Evolutionary conservation across 2,888 invertebrate species (phyloP), one percentile per base, ranked within the genome.

Genomic region (Miltochrista miniata): DNA sequence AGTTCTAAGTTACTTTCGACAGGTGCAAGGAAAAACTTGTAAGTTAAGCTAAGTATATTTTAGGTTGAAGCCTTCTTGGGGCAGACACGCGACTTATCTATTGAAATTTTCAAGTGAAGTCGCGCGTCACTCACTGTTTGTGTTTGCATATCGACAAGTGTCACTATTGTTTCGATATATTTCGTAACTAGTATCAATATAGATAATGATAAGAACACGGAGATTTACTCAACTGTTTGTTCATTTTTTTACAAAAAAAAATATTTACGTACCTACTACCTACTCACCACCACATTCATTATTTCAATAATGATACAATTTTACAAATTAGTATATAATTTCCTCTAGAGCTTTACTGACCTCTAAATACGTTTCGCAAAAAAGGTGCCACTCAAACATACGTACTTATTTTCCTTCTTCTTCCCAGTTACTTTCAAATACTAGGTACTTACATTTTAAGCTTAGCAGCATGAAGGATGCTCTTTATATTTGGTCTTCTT

Each of bases 61-160:
- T 63, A 64, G 59, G 51, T 59, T 68, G 63, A 72, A 72, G 64
- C 72, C 72, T 75, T 72, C 72, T 73, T 69, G 59, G 75, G 63
- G 54, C 69, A 72, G 86, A 84, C 88, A 88, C 87, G 86, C 85
- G 87, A 81, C 76, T 83, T 87, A 88, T 87, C 84, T 84, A 79
- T 80, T 76, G 80, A 85, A 77, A 76, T 76, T 85, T 87, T 86
- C 85, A 82, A 87, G 81, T 76, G 82, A 87, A 86, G 78, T 84
- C 86, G 79, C 85, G 84, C 79, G 84, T 86, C 87, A 83, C 66
- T 76, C 71, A 75, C 72, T 82, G 75, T 87, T 83, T 85, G 76
- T 78, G 66, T 79, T 85, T 81, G 77, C 68, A 76, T 72, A 82
- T 81, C 70, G 79, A 79, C 84, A 85, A 83, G 85, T 85, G 80